Evolutionary conservation across 2,797 vertebrate species (phyloP).

Genomic region (Channallabes apus): DNA sequence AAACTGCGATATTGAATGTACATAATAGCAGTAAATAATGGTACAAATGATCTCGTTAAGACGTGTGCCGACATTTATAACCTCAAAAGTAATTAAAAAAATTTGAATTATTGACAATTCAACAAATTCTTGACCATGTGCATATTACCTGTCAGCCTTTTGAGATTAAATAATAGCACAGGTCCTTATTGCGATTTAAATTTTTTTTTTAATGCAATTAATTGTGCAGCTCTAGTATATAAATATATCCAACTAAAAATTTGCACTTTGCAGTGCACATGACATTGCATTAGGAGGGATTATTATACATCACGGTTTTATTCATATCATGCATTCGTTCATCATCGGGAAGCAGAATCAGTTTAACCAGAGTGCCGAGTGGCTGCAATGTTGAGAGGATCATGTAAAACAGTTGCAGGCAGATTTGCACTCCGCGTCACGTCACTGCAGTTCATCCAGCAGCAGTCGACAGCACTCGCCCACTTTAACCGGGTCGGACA

Average conservation of each 20-base stretch:
- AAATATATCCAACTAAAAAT: not conserved
- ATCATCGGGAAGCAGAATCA: conserved; percentile 63
- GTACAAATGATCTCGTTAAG: too few species aligned
- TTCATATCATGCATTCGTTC: conserved; percentile 72
- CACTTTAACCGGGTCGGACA: conserved; percentile 91
- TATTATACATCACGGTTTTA: conserved; percentile 65
- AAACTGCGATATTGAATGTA: too few species aligned
- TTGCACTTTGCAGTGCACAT: not conserved
- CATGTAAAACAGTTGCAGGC: conserved; percentile 38
- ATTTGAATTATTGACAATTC: too few species aligned
- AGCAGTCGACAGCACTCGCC: conserved; percentile 92
- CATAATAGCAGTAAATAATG: too few species aligned
- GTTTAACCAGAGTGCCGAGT: conserved; percentile 49
- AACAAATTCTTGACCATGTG: too few species aligned
- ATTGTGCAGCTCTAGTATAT: too few species aligned
- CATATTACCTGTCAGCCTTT: too few species aligned
- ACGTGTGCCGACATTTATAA: too few species aligned
- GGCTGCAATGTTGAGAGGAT: conserved; percentile 34
- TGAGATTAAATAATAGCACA: too few species aligned
- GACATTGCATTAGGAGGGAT: conserved; percentile 48
- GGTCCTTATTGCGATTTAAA: too few species aligned
- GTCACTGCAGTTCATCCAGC: conserved; percentile 86
- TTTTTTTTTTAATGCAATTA: too few species aligned
- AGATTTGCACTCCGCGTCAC: not conserved
- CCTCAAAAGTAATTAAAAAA: too few species aligned